Evolutionary conservation across 2,888 invertebrate genomes (phyloP), one percentile per base, ranked within the genome.

Genomic region (Caenorhabditis becei): DNA sequence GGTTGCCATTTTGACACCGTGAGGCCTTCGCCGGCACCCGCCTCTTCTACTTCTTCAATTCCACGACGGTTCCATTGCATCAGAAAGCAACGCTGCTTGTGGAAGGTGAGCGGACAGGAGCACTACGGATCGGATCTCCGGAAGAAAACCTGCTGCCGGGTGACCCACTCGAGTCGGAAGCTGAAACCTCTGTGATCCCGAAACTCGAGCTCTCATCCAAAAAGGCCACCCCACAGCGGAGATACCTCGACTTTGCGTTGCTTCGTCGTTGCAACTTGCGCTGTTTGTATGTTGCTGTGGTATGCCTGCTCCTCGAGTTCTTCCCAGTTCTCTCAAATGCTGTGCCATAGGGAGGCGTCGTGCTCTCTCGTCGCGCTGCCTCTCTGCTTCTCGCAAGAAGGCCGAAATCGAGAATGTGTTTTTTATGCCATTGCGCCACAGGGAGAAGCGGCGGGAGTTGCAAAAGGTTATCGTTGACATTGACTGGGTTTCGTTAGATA

Each of bases 251-350:
- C 71, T 77, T 77, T 53, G 35, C 51, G 61, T 70, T 61, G 61
- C 66, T 58, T 66, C 71, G 78, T 78, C 78, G 61, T 77, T 77
- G 78, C 78, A 61, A 59, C 65, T 72, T 71, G 66, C 49, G 54
- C 14, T 54, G 53, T 63, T 72, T 63, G 71, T 62, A 71, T 75
- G 65, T 74, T 65, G 65, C 56, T 49, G 41, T 65, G 58, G 32
- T 14, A 16, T 26, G 54, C 37, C 37, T 53, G 41, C 35, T 26
- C 37, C 26, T 37, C 49, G 49, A 5, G 14, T 18, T 59, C 67
- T 28, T 41, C 67, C 0, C 14, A 11, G 24, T 32, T 23, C 37
- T 32, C 59, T 51, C 20, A 1, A 11, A 24, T 35, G 20, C 32
- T 44, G 58, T 18, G 61, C 51, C 53, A 28, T 54, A n/a, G 28